Evolutionary conservation across 1,140 invertebrate species (phyloP).

Genomic region (Drosophila serrata): DNA sequence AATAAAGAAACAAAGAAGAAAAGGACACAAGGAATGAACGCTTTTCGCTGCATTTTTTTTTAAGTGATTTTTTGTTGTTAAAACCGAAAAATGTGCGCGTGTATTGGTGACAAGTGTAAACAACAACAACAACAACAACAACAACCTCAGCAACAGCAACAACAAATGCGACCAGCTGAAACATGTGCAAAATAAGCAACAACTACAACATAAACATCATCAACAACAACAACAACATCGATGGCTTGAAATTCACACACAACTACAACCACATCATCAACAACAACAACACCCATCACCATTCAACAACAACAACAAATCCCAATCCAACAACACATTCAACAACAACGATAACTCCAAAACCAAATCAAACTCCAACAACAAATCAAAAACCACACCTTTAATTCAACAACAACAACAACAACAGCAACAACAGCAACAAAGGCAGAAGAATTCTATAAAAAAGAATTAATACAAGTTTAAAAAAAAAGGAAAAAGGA

Average conservation of each 20-base stretch:
- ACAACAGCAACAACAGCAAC: no score
- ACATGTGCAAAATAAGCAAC: conserved; percentile 48
- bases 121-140: conserved; percentile 47
- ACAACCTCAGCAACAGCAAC: conserved; percentile 19
- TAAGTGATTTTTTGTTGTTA: conserved; percentile 44
- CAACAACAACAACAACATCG: conserved; percentile 20
- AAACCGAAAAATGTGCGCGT: conserved; percentile 51
- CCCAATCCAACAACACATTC: conserved; percentile 11
- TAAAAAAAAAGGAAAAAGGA: conserved; percentile 8
- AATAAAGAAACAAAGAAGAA: conserved; percentile 2
- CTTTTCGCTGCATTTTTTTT: conserved; percentile 51
- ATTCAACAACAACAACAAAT: conserved; percentile 32
- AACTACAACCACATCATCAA: conserved; percentile 12
- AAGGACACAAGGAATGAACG: conserved; percentile 24
- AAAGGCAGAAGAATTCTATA: conserved; percentile 29
- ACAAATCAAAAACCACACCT: conserved; percentile 11
- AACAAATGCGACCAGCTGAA: conserved; percentile 23
- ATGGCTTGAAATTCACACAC: conserved; percentile 26
- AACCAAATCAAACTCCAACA: conserved; percentile 4
- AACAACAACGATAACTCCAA: conserved; percentile 1
- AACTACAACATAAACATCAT: conserved; percentile 33
- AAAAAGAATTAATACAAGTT: conserved; percentile 7
- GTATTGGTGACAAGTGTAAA: conserved; percentile 68
- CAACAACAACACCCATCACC: conserved; percentile 2
- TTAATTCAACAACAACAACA: conserved; percentile 3